Conservation (phyloP, 2,797 vertebrate genomes). For the Mus spretus region DNA sequence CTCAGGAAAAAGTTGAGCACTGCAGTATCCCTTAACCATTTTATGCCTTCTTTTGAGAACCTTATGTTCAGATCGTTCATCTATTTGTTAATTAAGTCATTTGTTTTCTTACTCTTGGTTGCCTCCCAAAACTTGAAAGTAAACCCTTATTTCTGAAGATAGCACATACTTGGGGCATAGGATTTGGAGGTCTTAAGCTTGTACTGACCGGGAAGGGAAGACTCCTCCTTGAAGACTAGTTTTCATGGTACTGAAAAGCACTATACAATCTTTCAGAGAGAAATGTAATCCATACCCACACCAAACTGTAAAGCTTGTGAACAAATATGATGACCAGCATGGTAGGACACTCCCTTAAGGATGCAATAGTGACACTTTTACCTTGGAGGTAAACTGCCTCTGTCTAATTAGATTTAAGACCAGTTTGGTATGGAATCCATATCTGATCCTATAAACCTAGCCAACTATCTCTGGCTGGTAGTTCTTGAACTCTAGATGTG, state of each 20-base stretch:
- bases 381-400: neutral
- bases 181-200: neutral
- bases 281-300: neutral
- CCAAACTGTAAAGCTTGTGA: neutral
- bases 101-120: neutral
- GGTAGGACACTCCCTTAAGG: neutral
- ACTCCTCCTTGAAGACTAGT: too few relatives aligned
- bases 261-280: neutral
- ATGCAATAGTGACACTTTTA: neutral
- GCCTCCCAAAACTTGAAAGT: too few relatives aligned
- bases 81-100: neutral
- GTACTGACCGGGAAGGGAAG: neutral
- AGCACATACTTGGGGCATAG: neutral
- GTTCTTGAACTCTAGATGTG: neutral
- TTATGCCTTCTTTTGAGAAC: neutral
- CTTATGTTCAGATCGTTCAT: neutral
- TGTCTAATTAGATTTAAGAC: neutral
- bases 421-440: neutral
- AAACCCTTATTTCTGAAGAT: neutral
- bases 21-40: neutral
- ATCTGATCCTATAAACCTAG: neutral
- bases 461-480: neutral
- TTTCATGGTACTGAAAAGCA: neutral
- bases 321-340: neutral
- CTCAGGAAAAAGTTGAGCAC: neutral